These are phyloP conservation scores for Chionoecetes opilio DNA, from an alignment of 1,140 invertebrate species.

Conservation along the genomic window DNA sequence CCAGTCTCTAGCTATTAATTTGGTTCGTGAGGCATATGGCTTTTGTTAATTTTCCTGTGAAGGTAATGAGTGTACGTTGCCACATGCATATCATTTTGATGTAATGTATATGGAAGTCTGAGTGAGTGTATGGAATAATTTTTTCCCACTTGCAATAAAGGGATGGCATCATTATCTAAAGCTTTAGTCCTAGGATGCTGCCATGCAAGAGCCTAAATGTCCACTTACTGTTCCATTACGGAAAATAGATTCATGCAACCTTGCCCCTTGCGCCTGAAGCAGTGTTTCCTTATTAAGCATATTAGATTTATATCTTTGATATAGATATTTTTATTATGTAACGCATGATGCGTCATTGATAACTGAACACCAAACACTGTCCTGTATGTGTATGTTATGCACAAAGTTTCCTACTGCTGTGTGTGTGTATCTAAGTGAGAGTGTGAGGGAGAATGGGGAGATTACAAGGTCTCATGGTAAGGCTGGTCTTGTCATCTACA, in stretches of 20 bases:
- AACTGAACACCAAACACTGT: slow-evolving; percentile 77
- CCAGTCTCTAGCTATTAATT: slow-evolving; percentile 6
- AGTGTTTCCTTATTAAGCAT: slow-evolving; percentile 55
- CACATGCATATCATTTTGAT: slow-evolving; percentile 47
- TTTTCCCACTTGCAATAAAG: slow-evolving; percentile 37
- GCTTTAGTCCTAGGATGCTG: neutral
- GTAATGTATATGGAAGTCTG: slow-evolving; percentile 56
- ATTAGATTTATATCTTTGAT: slow-evolving; percentile 70
- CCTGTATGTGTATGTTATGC: slow-evolving; percentile 75
- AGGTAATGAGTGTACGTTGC: slow-evolving; percentile 55
- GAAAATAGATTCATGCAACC: neutral
- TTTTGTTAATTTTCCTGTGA: neutral
- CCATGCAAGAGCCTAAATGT: neutral
- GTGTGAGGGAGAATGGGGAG: slow-evolving; percentile 54
- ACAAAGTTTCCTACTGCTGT: slow-evolving; percentile 68
- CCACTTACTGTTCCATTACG: neutral
- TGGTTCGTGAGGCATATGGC: slow-evolving; percentile 16
- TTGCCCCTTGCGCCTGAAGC: slow-evolving; percentile 42
- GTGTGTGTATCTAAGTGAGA: slow-evolving; percentile 65
- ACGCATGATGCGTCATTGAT: slow-evolving; percentile 72
- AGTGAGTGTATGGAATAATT: slow-evolving; percentile 3
- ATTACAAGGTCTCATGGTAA: slow-evolving; percentile 69
- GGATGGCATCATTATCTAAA: slow-evolving; percentile 40
- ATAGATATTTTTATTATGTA: slow-evolving; percentile 66
- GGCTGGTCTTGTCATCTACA: slow-evolving; percentile 48